These are phyloP conservation scores for Polia nebulosa DNA, from an alignment of 2,888 invertebrate species.

Conservation along the genomic window DNA sequence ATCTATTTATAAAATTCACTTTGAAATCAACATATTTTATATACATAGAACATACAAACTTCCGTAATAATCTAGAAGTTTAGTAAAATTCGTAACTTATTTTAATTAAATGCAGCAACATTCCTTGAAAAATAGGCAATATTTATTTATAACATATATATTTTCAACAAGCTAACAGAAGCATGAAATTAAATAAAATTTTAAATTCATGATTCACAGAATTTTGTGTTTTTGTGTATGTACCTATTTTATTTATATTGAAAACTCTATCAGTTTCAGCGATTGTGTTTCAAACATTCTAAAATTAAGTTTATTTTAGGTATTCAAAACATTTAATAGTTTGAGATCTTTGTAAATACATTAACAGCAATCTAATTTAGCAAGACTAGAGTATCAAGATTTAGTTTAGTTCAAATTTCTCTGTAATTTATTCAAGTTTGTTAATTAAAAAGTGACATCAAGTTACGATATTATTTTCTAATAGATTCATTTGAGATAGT, in stretches of 20 bases:
- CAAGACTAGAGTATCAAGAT: slow-evolving; percentile 20
- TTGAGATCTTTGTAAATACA: slow-evolving; percentile 15
- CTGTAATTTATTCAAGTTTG: slow-evolving; percentile 27
- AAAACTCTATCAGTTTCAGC: neutral
- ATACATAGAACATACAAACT: no score
- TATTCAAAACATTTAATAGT: neutral
- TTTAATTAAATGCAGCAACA: no score
- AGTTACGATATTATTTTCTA: slow-evolving; percentile 27
- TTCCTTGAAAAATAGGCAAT: no score
- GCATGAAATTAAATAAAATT: neutral
- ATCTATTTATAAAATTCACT: no score
- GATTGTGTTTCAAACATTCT: neutral
- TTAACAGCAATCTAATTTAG: slow-evolving; percentile 37
- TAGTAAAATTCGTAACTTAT: no score
- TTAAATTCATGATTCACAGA: neutral
- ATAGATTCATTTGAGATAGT: slow-evolving; percentile 12
- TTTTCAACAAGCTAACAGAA: no score
- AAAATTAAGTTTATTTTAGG: slow-evolving; percentile 17
- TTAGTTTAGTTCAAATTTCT: slow-evolving; percentile 11
- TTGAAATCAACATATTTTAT: no score
- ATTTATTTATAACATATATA: no score
- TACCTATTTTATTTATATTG: neutral
- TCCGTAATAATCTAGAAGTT: no score
- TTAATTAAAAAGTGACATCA: slow-evolving; percentile 19
- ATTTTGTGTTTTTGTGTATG: neutral